phyloP scores from a whole-genome alignment of 92 coral and sea anemone species.

The Porites divaricata region DNA sequence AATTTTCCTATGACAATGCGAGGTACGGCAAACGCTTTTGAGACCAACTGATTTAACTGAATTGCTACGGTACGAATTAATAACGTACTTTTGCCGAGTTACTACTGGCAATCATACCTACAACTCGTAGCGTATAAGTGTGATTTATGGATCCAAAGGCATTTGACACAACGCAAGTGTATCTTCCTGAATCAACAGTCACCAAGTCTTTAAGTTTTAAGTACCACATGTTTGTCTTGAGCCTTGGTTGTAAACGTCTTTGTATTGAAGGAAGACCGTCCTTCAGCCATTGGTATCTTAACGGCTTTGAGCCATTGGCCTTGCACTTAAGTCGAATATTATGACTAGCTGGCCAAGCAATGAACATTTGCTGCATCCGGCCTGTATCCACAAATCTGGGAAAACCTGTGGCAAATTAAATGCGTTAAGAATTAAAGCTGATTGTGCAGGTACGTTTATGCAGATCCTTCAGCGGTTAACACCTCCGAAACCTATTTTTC shows the following conservation, averaged over 20 bases:
- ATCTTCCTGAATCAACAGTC: slow-evolving; percentile 82
- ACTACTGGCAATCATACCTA: slow-evolving; percentile 47
- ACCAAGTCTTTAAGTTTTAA: slow-evolving; percentile 79
- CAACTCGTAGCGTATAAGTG: slow-evolving; percentile 86
- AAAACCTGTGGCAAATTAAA: slow-evolving; percentile 39
- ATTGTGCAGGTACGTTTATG: not conserved
- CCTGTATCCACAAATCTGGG: slow-evolving; percentile 67
- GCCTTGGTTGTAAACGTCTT: slow-evolving; percentile 81
- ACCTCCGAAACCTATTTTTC: no score
- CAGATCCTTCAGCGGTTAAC: no score
- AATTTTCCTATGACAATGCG: no score
- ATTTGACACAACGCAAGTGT: slow-evolving; percentile 91
- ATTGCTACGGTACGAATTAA: no score
- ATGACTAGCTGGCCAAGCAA: slow-evolving; percentile 93
- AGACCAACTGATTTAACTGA: no score
- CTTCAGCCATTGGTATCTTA: slow-evolving; percentile 86
- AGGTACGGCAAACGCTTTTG: no score
- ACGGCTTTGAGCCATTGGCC: slow-evolving; percentile 81
- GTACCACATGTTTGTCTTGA: slow-evolving; percentile 88
- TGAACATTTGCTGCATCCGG: slow-evolving; percentile 69
- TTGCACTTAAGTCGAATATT: slow-evolving; percentile 79
- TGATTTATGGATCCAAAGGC: slow-evolving; percentile 85
- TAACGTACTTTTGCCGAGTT: no score
- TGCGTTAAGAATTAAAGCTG: not conserved
- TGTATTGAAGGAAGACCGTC: slow-evolving; percentile 69